These are phyloP conservation scores for Micrasema longulum DNA, from an alignment of 1,140 invertebrate genomes.

Conservation along the genomic window DNA sequence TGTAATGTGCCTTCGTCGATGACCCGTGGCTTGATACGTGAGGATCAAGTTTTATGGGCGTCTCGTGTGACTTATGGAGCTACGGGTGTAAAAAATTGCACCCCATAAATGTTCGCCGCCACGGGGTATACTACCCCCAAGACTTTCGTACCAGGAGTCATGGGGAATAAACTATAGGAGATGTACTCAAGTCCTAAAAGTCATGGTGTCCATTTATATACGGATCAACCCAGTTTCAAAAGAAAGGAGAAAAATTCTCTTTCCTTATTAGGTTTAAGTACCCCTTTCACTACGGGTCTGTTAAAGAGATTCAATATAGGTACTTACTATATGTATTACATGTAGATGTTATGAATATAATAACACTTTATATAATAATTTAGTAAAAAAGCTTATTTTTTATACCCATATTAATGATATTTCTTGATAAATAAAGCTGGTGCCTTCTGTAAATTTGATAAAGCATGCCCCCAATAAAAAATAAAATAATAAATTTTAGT, in stretches of 20 bases:
- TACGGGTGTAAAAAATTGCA: conserved; percentile 50
- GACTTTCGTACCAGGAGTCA: conserved; percentile 20
- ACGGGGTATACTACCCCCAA: conserved; percentile 12
- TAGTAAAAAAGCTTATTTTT: no score
- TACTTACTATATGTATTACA: neutral
- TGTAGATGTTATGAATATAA: neutral
- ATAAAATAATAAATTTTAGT: no score
- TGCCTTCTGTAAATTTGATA: no score
- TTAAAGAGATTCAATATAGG: neutral
- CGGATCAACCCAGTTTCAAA: conserved; percentile 23
- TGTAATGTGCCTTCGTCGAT: conserved; percentile 8
- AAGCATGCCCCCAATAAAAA: no score
- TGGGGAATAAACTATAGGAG: conserved; percentile 35
- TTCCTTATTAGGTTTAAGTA: neutral
- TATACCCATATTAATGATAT: no score
- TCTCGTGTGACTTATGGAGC: conserved; percentile 45
- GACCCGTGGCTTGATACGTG: conserved; percentile 27
- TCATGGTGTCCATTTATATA: conserved; percentile 38
- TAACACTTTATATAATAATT: no score
- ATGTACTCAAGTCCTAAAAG: conserved; percentile 21
- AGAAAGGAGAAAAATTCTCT: neutral
- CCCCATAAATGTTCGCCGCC: conserved; percentile 36
- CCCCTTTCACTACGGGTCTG: no score
- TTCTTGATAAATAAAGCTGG: no score
- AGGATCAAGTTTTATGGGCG: conserved; percentile 34